phyloP scores from a whole-genome alignment of 2,797 vertebrate genomes.

The Acanthiza pusilla region DNA sequence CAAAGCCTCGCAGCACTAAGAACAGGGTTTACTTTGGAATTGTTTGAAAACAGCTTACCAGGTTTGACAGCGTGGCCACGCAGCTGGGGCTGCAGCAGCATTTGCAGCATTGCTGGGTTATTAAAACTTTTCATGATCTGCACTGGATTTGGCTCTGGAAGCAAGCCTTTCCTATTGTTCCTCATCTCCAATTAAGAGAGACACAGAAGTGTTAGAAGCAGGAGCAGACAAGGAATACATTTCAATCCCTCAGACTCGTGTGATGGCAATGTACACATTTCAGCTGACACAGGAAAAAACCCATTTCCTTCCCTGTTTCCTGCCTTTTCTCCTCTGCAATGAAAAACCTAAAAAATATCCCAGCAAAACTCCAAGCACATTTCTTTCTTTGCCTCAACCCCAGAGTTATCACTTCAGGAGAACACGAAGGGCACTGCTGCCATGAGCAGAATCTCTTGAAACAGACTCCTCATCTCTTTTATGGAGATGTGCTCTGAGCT shows the following conservation, averaged over 20 bases:
- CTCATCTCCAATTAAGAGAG: slow-evolving; percentile 77
- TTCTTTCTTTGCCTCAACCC: not conserved
- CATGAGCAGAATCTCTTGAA: not conserved
- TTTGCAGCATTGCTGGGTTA: slow-evolving; percentile 91
- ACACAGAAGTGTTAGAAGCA: not conserved
- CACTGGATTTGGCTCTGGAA: slow-evolving; percentile 90
- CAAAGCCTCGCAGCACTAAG: not conserved
- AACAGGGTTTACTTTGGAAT: not conserved
- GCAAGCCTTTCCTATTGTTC: slow-evolving; percentile 88
- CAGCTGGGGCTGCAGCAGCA: slow-evolving; percentile 89
- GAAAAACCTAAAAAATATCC: not conserved
- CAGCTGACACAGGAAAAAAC: not conserved
- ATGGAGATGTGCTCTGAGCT: not conserved
- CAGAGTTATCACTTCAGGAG: not conserved
- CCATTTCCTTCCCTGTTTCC: not conserved
- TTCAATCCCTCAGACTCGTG: not conserved
- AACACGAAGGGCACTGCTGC: not conserved
- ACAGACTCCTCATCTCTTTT: not conserved
- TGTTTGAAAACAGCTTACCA: slow-evolving; percentile 68
- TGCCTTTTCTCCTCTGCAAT: not conserved
- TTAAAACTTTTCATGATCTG: slow-evolving; percentile 94
- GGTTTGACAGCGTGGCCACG: slow-evolving; percentile 78
- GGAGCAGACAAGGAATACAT: not conserved
- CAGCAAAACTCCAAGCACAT: not conserved
- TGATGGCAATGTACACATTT: fast-evolving